Base-by-base conservation (phyloP, 2,888 invertebrate species). In the Adela reaumurella region DNA sequence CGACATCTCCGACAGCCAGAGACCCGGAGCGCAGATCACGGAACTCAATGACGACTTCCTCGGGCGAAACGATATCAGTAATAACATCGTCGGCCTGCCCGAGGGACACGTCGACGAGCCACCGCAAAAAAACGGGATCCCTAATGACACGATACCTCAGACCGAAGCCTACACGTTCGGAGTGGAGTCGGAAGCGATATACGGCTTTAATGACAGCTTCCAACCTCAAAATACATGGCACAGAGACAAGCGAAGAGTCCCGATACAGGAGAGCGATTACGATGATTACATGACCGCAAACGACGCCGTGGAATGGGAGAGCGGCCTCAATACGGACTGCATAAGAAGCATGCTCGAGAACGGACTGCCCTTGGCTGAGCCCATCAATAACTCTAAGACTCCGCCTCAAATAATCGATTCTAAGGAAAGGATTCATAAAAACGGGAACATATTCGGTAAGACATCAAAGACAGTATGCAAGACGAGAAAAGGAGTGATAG, bases 221-320 rank as follows among this genome's bases (percentile, higher is more conserved):
- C 63, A 65, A 41, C 35, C 35, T 35, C 55, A 55, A 49, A 65
- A 66, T 45, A 44, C 18, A 19, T 78, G 77, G 77, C 72, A 76
- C 55, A 74, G 62, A 67, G 78, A 78, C 74, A 77, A 77, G 74
- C 77, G 78, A 76, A 59, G 78, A 65, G 74, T 74, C 64, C 78
- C 78, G 47, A 70, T 78, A 56, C 66, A 68, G 52, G 70, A 70
- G 49, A 43, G 41, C n/a, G 68, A 66, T 54, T 77, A 72, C 54
- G 74, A 74, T 46, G 67, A 68, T 53, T 70, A 68, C 54, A 65
- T 69, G 56, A 67, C 64, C 58, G 62, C 67, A 46, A 71, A 74
- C 56, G 57, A 77, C 61, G 76, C 76, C 59, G 68, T 70, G 59
- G 70, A 76, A 51, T 62, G 65, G 53, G 59, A 67, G 54, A 63